phyloP scores from a whole-genome alignment of 2,888 invertebrate species.

The Subacronicta megacephala region DNA sequence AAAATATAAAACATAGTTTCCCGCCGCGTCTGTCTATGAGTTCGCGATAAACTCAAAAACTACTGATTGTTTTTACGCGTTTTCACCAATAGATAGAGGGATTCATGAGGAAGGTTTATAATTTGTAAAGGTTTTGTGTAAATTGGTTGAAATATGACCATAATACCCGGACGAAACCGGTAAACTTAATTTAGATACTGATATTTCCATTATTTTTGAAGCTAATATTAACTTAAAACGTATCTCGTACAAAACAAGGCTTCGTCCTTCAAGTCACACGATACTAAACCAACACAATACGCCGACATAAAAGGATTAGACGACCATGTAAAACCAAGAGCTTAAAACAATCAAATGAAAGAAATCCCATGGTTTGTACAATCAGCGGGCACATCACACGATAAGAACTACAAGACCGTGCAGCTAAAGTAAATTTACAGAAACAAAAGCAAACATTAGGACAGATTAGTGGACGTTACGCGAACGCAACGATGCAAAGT shows the following conservation, averaged over 20 bases:
- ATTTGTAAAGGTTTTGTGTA: no score
- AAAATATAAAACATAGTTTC: neutral
- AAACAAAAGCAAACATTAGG: conserved; percentile 75
- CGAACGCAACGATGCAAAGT: conserved; percentile 59
- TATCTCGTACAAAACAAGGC: conserved; percentile 18
- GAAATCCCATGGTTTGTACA: conserved; percentile 47
- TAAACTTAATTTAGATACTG: neutral
- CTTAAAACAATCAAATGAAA: conserved; percentile 54
- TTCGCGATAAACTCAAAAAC: no score
- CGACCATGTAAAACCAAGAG: conserved; percentile 26
- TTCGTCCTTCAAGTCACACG: conserved; percentile 28
- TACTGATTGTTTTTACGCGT: no score
- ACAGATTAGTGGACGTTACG: conserved; percentile 71
- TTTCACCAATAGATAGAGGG: no score
- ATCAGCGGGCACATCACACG: conserved; percentile 57
- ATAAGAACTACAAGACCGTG: conserved; percentile 47
- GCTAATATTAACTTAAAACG: conserved; percentile 17
- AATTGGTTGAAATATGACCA: no score
- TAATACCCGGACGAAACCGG: no score
- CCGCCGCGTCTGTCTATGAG: no score
- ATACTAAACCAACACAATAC: conserved; percentile 29
- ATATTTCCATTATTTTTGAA: neutral
- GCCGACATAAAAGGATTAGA: conserved; percentile 32
- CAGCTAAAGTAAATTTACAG: conserved; percentile 71
- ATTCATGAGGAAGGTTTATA: no score